These are phyloP conservation scores for Gymnodraco acuticeps DNA, from an alignment of 2,797 vertebrate genomes.

Conservation along the genomic window DNA sequence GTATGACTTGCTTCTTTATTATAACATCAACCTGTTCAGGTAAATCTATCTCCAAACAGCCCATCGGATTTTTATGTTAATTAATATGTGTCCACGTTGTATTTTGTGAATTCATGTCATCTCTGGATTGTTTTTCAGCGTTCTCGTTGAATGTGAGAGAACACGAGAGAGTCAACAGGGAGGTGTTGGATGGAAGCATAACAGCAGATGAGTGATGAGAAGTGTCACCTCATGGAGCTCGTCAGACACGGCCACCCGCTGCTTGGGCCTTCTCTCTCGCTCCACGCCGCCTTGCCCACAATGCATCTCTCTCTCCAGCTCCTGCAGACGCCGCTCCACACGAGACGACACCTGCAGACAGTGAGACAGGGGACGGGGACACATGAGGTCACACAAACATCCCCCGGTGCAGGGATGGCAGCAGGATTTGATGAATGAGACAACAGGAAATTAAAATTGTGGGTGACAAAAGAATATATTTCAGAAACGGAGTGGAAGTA, in stretches of 20 bases:
- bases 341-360: conserved; percentile 87
- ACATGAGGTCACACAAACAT: conserved; percentile 47
- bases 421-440: conserved; percentile 55
- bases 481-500: conserved; percentile 9
- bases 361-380: conserved; percentile 23
- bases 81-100: not conserved
- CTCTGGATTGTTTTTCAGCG: not conserved
- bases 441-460: conserved; percentile 63
- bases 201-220: conserved; percentile 30
- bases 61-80: not conserved
- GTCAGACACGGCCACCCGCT: conserved; percentile 81
- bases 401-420: not conserved
- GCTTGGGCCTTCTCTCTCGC: conserved; percentile 82
- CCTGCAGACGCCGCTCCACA: conserved; percentile 91
- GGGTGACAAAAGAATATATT: conserved; percentile 42
- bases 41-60: not conserved
- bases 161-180: not conserved
- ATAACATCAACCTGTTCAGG: not conserved
- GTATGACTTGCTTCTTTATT: not conserved
- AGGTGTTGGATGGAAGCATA: conserved; percentile 26
- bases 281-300: conserved; percentile 77
- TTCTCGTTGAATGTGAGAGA: conserved; percentile 17
- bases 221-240: conserved; percentile 90
- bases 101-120: not conserved
- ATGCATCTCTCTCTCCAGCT: conserved; percentile 90